Evolutionary conservation across 1,140 invertebrate species (phyloP), one percentile per base, ranked within the genome.

Genomic region (Anoplolepis gracilipes): DNA sequence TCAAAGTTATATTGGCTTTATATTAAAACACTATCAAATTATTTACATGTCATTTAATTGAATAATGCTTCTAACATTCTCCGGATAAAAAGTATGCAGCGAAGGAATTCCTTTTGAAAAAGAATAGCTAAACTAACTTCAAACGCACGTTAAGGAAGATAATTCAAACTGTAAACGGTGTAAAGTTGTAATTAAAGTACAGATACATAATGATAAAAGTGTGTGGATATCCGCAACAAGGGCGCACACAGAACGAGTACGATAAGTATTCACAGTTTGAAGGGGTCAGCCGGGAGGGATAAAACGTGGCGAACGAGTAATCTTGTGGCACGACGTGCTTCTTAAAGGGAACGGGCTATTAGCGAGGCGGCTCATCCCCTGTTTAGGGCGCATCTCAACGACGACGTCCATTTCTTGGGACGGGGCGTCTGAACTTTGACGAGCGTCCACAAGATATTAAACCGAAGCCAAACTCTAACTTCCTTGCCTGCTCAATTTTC

Each of bases 371-470:
- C 65, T 81, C 65, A 59, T 82, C 78, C 53, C 13, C 30, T 57
- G 78, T 82, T 81, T 82, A 82, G 53, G 53, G 13, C 53, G 61
- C 22, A 6, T n/a, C 42, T 11, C 11, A 2, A 42, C 75, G n/a
- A 53, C 62, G 36, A 85, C 49, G 72, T 77, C 42, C 73, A 22
- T 77, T 84, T 77, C 81, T 84, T 84, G 42, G 59, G 30, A 77
- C 30, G 70, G 19, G 25, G 39, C 57, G 8, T 1, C 57, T 49
- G 62, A 86, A 86, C 65, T 86, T 86, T 70, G 85, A 86, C 65
- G 55, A 72, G 65, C 78, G 55, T 72, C 78, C 78, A 55, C 64
- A 81, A 73, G 78, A 86, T 86, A 86, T 86, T 86, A 86, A 86
- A 84, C 53, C 85, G 42, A 82, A 73, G 46, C 78, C 78, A 73